Conservation (phyloP, 2,113 vertebrate genomes). For the Cynocephalus volans region DNA sequence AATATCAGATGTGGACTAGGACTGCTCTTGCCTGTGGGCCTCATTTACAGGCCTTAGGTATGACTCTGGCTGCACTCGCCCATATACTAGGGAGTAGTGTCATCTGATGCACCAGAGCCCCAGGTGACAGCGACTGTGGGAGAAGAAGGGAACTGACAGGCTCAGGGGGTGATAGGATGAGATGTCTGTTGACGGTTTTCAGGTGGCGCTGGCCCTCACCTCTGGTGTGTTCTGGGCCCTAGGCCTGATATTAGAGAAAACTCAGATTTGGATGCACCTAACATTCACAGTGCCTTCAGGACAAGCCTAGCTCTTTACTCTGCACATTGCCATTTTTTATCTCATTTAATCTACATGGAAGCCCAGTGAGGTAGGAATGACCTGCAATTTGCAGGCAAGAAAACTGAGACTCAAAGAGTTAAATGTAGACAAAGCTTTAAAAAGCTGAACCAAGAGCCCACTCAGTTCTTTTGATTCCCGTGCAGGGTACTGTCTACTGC, state of each 20-base stretch:
- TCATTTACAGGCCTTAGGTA: background rate
- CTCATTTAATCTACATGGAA: background rate
- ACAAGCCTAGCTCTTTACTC: background rate
- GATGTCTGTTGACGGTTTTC: background rate
- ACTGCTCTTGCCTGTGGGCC: background rate
- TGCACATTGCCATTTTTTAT: background rate
- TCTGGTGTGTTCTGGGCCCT: background rate
- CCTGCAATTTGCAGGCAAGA: slow-evolving; percentile 18
- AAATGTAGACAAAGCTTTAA: slow-evolving; percentile 15
- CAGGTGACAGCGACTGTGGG: background rate
- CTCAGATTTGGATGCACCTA: background rate
- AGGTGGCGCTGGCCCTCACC: background rate
- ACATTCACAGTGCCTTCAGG: background rate
- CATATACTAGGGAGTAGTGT: background rate
- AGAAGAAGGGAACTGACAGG: background rate
- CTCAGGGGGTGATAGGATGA: background rate
- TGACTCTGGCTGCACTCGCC: background rate
- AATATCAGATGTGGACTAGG: background rate
- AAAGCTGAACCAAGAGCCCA: background rate
- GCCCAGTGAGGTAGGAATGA: background rate
- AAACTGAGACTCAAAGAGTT: background rate
- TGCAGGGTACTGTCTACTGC: background rate
- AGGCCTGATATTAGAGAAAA: slow-evolving; percentile 35
- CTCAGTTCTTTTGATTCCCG: background rate
- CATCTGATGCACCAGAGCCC: background rate